A percentile compares a stretch with the other conserved stretches of the same genome.
These are phyloP conservation scores for Botrylloides violaceus DNA, from an alignment of 23 tunicate genomes.

Conservation along the genomic window DNA sequence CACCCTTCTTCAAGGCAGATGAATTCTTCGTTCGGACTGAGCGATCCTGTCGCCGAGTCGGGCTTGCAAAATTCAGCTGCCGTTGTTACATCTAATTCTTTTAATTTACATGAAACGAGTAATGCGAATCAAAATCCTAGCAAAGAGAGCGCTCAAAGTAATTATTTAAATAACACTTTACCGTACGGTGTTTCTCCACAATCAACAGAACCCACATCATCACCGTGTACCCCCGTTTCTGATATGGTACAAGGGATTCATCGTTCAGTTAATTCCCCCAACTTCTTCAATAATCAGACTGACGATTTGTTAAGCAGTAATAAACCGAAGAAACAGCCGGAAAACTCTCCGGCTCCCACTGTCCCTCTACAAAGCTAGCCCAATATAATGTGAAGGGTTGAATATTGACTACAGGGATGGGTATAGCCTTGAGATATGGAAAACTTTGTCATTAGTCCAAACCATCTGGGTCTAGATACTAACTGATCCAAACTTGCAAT, in stretches of 20 bases:
- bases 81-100: no score
- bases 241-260: not conserved
- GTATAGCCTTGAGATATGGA: no score
- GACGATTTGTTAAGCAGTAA: conserved; percentile 11
- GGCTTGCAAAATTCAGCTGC: no score
- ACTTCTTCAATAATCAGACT: conserved; percentile 21
- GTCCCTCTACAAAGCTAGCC: conserved; percentile 21
- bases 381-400: no score
- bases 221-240: not conserved
- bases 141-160: not conserved
- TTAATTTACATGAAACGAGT: no score
- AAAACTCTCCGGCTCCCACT: conserved; percentile 1
- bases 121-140: no score
- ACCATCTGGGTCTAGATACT: no score
- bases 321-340: conserved; percentile 9
- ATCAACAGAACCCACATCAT: conserved; percentile 4
- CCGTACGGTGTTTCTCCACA: conserved; percentile 15
- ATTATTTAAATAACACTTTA: conserved; percentile 8
- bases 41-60: no score
- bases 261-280: conserved; percentile 10
- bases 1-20: not conserved
- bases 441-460: no score
- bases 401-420: no score
- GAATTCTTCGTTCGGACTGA: conserved; percentile 11
- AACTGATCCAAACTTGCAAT: no score